Evolutionary conservation across 1,140 invertebrate species (phyloP), one percentile per base, ranked within the genome.

Genomic region (Hylyphantes graminicola): DNA sequence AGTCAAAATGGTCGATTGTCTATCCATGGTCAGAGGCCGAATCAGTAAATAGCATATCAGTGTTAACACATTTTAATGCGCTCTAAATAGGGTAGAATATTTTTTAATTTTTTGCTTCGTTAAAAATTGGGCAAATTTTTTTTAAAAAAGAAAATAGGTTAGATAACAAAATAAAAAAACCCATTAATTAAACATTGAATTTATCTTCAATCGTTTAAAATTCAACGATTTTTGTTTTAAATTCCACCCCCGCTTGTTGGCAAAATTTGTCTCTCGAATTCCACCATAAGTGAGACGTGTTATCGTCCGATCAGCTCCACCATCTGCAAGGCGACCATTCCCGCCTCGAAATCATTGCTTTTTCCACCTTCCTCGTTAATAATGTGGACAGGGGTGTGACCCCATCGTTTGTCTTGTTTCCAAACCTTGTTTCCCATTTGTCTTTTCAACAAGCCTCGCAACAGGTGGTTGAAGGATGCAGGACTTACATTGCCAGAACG

Each of bases 311-410:
- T 74, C 72, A 74, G 50, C 72, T 53, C 57, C 50, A 54, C 48
- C 74, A 76, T 76, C 59, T 76, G 74, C 64, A 63, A 15, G 55
- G n/a, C 74, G 59, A 10, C 15, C 64, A n/a, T 76, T 64, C 50
- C 59, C 53, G 35, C 12, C 15, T 35, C 35, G 15, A 35, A 55
- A 48, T 74, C 70, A 13, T 74, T 57, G 21, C 59, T 35, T 50
- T 76, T 64, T 50, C 74, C 74, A 63, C 74, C 74, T 76, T 63
- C 74, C 74, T 76, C 74, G 74, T 76, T 76, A 76, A 76, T 76
- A 76, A 51, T 63, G 15, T 64, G 12, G 72, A 74, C 72, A 74
- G 72, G 72, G 48, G 72, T 55, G 59, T 19, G 50, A 17, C 59
- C 59, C 64, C 59, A 57, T 76, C 74, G 64, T 76, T 76, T 76